Conservation (phyloP, 2,888 invertebrate genomes). For the Notodonta ziczac region DNA sequence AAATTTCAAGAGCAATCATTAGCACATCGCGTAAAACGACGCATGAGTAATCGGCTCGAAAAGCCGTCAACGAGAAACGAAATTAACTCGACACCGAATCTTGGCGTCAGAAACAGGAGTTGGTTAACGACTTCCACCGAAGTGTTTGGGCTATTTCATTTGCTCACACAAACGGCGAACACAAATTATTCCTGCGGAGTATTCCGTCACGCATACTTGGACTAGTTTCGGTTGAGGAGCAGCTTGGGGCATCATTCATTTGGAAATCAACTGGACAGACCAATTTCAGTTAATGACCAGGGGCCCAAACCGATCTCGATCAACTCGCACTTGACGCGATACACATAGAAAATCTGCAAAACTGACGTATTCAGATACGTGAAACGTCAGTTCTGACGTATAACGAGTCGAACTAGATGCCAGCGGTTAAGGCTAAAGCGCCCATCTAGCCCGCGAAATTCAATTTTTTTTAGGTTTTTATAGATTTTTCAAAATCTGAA, state of each 20-base stretch:
- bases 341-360: too few species aligned
- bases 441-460: too few species aligned
- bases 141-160: constrained; percentile 61
- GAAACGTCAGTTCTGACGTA: too few species aligned
- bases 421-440: too few species aligned
- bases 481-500: too few species aligned
- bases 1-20: constrained; percentile 27
- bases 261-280: constrained; percentile 54
- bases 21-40: constrained; percentile 36
- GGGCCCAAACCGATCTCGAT: too few species aligned
- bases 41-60: constrained; percentile 50
- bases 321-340: too few species aligned
- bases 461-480: too few species aligned
- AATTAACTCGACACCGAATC: constrained; percentile 50
- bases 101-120: constrained; percentile 52
- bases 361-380: too few species aligned
- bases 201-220: constrained; percentile 62
- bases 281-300: constrained; percentile 47
- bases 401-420: too few species aligned
- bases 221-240: constrained; percentile 52
- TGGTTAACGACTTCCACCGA: constrained; percentile 60
- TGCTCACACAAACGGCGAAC: constrained; percentile 55
- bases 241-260: constrained; percentile 59
- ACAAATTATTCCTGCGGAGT: constrained; percentile 64
- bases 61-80: constrained; percentile 46